Evolutionary conservation across 2,888 invertebrate species (phyloP).

Genomic region (Drosophila ustulata): DNA sequence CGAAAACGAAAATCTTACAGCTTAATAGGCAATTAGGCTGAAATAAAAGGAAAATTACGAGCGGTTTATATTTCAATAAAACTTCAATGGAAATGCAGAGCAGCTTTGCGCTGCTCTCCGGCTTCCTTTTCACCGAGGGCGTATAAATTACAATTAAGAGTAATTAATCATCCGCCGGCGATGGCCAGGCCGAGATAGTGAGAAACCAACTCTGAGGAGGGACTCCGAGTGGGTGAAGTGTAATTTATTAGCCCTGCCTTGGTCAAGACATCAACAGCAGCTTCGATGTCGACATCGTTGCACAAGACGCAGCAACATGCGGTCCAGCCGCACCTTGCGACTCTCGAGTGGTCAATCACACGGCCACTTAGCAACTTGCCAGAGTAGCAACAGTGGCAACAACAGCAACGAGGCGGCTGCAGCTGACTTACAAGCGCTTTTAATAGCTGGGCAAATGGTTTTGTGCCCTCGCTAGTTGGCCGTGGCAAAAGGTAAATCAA

Average conservation of each 20-base stretch:
- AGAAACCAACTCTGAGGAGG: neutral
- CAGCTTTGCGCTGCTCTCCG: conserved; percentile 9
- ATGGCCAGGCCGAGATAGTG: neutral
- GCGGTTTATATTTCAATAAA: conserved; percentile 62
- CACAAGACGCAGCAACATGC: conserved; percentile 59
- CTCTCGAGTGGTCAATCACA: conserved; percentile 66
- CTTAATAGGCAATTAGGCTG: conserved; percentile 70
- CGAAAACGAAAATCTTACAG: conserved; percentile 24
- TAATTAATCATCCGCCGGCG: conserved; percentile 72
- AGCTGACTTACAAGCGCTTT: conserved; percentile 50
- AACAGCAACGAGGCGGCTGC: conserved; percentile 21
- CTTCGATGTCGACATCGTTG: conserved; percentile 49
- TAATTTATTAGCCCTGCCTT: conserved; percentile 52
- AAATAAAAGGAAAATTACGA: conserved; percentile 32
- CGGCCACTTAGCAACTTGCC: conserved; percentile 54
- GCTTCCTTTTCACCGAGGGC: conserved; percentile 33
- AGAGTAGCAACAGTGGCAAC: conserved; percentile 18
- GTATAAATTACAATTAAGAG: conserved; percentile 77
- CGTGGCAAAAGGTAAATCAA: conserved; percentile 66
- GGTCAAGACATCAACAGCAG: conserved; percentile 54
- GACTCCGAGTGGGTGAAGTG: conserved; percentile 1
- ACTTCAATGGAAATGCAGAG: conserved; percentile 40
- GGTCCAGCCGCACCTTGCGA: conserved; percentile 65
- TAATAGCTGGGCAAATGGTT: conserved; percentile 56
- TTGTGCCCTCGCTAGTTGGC: conserved; percentile 49